Evolutionary conservation across 2,888 invertebrate species (phyloP), one percentile per base, ranked within the genome.

Genomic region (Pristionchus mayeri): DNA sequence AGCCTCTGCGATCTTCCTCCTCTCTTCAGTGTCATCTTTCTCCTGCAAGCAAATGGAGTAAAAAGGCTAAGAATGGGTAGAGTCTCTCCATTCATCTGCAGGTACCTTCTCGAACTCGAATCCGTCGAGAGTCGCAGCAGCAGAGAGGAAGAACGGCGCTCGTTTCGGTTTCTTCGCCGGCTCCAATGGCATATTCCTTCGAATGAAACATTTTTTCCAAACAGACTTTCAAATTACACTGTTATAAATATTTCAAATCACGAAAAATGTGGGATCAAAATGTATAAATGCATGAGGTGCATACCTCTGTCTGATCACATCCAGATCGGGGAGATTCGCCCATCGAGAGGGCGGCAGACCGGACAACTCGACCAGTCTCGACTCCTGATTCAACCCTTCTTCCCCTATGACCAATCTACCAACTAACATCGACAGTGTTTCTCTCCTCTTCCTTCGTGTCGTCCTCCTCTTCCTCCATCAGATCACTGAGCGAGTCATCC

Each of bases 111-210:
- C 96, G 93, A 98, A 98, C 93, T 96, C 95, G 9, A 91, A 91
- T 52, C 96, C 93, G 89, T 96, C 95, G 27, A 97, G 94, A 0
- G 96, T 96, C 0, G 96, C 95, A 85, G 97, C 95, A 0, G 98
- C 97, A 0, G 98, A 97, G 81, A 98, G 94, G 93, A 99, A 98
- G 94, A 99, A 99, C 0, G 98, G 98, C 0, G 97, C 98, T 71
- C 85, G 95, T 93, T 96, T 96, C 0, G 96, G 96, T 2, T 95
- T 95, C 91, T 96, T 96, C 0, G 96, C 95, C 0, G 96, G 95
- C 80, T 95, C 95, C 93, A 95, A 96, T 0, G 98, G 97, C 92
- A 96, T 98, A 93, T 98, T 98, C 87, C 96, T 93, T 34, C 1
- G 44, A 40, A 24, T 40, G 9, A 21, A 21, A 52, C 3, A 50